Base-by-base conservation (phyloP, 1,140 invertebrate species). In the Caligus rogercresseyi region DNA sequence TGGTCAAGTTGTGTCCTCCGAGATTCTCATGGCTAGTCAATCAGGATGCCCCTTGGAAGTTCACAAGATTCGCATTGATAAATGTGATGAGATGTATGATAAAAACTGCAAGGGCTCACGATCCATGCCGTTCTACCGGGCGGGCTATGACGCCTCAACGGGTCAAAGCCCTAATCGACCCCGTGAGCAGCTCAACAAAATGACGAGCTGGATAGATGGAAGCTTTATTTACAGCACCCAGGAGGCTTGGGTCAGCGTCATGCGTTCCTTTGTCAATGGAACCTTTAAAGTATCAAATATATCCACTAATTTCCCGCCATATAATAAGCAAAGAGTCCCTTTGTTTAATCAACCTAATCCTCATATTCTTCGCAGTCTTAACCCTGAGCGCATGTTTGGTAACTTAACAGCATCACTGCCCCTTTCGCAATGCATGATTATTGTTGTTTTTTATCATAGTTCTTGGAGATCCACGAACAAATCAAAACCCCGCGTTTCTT, bases 151-250 rank as follows among this genome's bases (percentile, higher is more conserved):
- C 72, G 80, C 83, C 25, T 78, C 77, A 51, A 97, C 94, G 0
- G 95, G 95, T 24, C 89, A 92, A 73, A 96, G 91, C 68, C 92
- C 94, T 0, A 98, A 98, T 72, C 89, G 84, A 68, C 95, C 95
- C 0, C 77, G 95, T 65, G 90, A 96, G 78, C 66, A 98, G 92
- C 82, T 93, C 70, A 98, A 98, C 76, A 83, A 88, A 73, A 88
- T 93, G 71, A 97, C 91, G 43, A 91, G 90, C 71, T 98, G 92
- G 91, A 95, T 98, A 66, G 95, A 98, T 74, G 94, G 87, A 43
- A 96, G 90, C 75, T 98, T 97, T 76, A 82, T 98, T 65, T 98
- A 98, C 78, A 93, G 89, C 70, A 93, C 87, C 21, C 92, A 86
- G 69, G 90, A 95, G 73, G 90, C 93, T 16, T 95, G 94, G 87